Percentiles rank a stretch among this genome's conserved stretches.
Conservation (phyloP, 2,888 invertebrate species). For the Coenonympha arcania region DNA sequence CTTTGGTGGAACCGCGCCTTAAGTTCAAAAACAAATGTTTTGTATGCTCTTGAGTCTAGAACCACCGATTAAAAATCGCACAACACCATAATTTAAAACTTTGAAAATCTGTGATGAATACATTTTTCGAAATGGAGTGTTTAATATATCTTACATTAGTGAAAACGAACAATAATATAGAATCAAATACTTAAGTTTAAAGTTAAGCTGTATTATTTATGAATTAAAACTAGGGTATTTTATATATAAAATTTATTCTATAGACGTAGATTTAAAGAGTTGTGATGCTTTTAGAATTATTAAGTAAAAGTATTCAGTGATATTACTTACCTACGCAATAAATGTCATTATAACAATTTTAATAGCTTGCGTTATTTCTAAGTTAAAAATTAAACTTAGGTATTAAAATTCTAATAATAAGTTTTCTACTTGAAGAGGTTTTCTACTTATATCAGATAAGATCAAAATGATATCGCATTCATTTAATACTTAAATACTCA, state of each 20-base stretch:
- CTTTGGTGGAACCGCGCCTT: too few species aligned
- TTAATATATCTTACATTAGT: too few species aligned
- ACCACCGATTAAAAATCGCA: too few species aligned
- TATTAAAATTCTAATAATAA: too few species aligned
- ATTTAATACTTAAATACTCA: too few species aligned
- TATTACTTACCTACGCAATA: background rate
- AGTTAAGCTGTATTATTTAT: constrained; percentile 30
- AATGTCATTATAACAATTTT: background rate
- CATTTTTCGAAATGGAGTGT: too few species aligned
- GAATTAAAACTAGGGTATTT: constrained; percentile 20
- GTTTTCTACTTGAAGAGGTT: too few species aligned
- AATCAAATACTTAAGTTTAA: constrained; percentile 10
- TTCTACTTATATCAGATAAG: too few species aligned
- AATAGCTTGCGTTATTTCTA: background rate
- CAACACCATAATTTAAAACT: too few species aligned
- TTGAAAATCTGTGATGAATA: background rate
- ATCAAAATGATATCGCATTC: too few species aligned
- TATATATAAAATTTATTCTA: constrained; percentile 5
- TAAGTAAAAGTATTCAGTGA: constrained; percentile 4
- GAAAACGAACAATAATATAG: background rate
- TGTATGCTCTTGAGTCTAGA: too few species aligned
- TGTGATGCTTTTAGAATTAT: constrained; percentile 18
- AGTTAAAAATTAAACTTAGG: background rate
- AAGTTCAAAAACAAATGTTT: too few species aligned
- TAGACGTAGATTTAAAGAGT: constrained; percentile 20